A percentile compares a stretch with the other conserved stretches of the same genome.
phyloP scores from a whole-genome alignment of 2,888 invertebrate species.

The Hypsopygia costalis region DNA sequence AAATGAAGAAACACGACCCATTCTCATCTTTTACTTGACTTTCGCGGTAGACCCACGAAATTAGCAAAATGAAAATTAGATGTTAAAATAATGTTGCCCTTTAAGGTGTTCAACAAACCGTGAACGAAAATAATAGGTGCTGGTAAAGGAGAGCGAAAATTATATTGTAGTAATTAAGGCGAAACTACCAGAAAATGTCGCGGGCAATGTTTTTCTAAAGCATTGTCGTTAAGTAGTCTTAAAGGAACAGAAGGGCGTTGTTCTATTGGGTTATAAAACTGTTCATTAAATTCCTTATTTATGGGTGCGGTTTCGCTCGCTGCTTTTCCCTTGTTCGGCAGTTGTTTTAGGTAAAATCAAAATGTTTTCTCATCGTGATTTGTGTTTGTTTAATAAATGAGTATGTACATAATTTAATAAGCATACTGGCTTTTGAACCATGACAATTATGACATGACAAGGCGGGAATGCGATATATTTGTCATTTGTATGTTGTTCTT shows the following conservation, averaged over 20 bases:
- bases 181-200: slow-evolving; percentile 54
- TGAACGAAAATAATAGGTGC: slow-evolving; percentile 56
- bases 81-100: slow-evolving; percentile 51
- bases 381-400: slow-evolving; percentile 11
- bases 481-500: no score
- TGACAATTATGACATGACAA: no score
- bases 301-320: slow-evolving; percentile 30
- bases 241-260: slow-evolving; percentile 31
- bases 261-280: slow-evolving; percentile 37
- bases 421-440: no score
- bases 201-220: slow-evolving; percentile 45
- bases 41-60: no score
- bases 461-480: no score
- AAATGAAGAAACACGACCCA: no score
- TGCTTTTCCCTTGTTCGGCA: slow-evolving; percentile 32
- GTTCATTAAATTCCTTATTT: slow-evolving; percentile 50
- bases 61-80: slow-evolving; percentile 47
- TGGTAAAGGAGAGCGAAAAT: slow-evolving; percentile 40
- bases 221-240: slow-evolving; percentile 36
- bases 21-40: no score
- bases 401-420: background rate
- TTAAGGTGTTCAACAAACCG: slow-evolving; percentile 59
- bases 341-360: background rate
- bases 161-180: slow-evolving; percentile 61
- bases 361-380: background rate